These are phyloP conservation scores for Ceyx melanurus DNA, from an alignment of 2,113 vertebrate genomes.

Conservation along the genomic window DNA sequence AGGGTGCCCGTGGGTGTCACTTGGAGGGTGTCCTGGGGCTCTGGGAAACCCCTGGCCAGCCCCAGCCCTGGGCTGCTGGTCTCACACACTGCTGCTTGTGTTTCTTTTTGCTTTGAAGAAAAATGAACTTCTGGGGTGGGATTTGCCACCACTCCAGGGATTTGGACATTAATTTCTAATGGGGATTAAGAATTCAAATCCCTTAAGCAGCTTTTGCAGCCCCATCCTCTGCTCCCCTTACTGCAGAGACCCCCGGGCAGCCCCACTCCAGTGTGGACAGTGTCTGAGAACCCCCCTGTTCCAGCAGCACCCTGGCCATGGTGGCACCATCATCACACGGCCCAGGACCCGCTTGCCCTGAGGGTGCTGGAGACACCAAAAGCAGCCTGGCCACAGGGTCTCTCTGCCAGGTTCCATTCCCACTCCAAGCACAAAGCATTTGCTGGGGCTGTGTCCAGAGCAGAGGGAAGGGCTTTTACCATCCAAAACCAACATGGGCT, in stretches of 20 bases:
- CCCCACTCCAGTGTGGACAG: fast-evolving
- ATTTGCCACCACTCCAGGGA: slow-evolving; percentile 46
- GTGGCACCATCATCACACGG: fast-evolving
- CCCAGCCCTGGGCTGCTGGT: fast-evolving
- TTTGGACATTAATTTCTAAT: slow-evolving; percentile 62
- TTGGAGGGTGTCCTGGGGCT: fast-evolving
- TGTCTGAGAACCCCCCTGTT: background rate
- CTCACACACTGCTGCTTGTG: background rate
- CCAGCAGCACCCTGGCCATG: fast-evolving
- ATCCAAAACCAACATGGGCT: background rate
- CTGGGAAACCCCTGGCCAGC: background rate
- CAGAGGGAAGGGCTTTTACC: background rate
- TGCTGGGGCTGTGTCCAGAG: background rate
- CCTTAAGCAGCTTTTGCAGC: slow-evolving; percentile 61
- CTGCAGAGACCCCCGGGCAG: background rate
- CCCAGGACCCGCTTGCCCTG: fast-evolving
- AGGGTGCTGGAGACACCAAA: background rate
- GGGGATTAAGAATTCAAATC: slow-evolving; percentile 63
- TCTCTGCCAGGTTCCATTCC: fast-evolving
- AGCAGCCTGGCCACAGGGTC: background rate
- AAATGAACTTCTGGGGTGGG: slow-evolving; percentile 34
- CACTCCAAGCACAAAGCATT: fast-evolving
- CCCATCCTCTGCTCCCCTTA: background rate
- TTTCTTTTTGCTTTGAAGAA: slow-evolving; percentile 2
- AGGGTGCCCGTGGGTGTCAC: fast-evolving